phyloP scores from a whole-genome alignment of 2,113 vertebrate genomes.

The Ptychochromis oligacanthus region DNA sequence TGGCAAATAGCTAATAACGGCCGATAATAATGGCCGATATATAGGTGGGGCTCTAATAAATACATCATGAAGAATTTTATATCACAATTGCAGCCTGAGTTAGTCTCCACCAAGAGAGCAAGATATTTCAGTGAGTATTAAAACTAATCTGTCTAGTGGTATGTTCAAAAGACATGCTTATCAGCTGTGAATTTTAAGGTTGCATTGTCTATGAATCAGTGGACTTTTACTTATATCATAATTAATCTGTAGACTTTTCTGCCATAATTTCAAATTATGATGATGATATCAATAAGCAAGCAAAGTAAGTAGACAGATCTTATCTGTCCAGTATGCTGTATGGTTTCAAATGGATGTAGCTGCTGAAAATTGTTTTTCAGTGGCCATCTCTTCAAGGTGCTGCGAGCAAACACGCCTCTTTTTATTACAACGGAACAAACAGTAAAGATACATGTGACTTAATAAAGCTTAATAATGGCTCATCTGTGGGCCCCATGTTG shows the following conservation, averaged over 20 bases:
- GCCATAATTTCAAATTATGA: neutral
- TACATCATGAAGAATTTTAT: neutral
- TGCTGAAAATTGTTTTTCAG: neutral
- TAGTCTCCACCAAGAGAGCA: neutral
- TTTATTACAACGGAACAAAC: slow-evolving; percentile 58
- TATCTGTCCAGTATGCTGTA: neutral
- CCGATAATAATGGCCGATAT: no score
- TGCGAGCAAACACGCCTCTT: neutral
- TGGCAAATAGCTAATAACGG: no score
- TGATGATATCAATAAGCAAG: neutral
- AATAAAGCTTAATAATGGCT: slow-evolving; percentile 27
- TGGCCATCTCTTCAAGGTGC: neutral
- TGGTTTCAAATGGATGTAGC: neutral
- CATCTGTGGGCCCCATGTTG: slow-evolving; percentile 28
- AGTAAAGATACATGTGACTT: slow-evolving; percentile 9
- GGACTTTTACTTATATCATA: neutral
- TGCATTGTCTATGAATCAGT: neutral
- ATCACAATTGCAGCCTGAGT: neutral
- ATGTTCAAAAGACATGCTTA: no score
- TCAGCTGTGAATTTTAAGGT: neutral
- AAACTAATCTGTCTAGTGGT: neutral
- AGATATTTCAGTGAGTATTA: neutral
- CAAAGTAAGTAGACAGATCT: neutral
- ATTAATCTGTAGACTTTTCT: neutral
- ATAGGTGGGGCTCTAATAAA: no score